Evolutionary conservation across 2,113 vertebrate species (phyloP), one percentile per base, ranked within the genome.

Genomic region (Lutjanus erythropterus): DNA sequence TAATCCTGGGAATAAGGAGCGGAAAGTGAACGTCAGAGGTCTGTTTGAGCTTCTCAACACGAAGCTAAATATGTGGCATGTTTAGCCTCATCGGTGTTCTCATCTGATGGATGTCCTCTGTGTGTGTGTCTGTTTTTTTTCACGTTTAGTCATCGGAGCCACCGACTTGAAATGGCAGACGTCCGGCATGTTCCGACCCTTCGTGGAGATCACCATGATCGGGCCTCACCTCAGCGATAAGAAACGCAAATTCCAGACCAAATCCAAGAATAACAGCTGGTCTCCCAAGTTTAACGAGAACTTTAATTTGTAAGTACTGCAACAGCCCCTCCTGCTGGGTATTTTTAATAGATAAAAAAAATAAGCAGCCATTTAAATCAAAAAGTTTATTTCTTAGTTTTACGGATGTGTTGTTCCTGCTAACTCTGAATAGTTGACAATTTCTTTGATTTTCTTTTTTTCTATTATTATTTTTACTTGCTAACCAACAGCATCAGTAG

Each of bases 181-280:
- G 0, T 96, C 97, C 0, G 96, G 98, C 53, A 99, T 99, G 98
- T 99, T 99, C 95, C 96, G 98, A 15, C 98, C 98, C 0, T 99
- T 99, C 1, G 97, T 97, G 84, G 98, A 99, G 91, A 92, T 96
- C 85, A 97, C 96, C 67, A 96, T 99, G 96, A 97, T 99, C 37
- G 98, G 98, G 19, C 98, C 98, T 27, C 96, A 99, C 65, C 97
- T 98, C 80, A 97, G 96, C 46, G 97, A 99, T 93, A 99, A 97
- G 93, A 99, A 99, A 87, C 96, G 98, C 88, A 97, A 96, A 80
- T 99, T 99, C 82, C 96, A 98, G 86, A 99, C 98, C 58, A 99
- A 99, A 87, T 99, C 98, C 25, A 99, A 99, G 93, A 99, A 97
- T 93, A 99, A 99, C 96, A 98, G 96, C 95, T 99, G 98, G 98